These are phyloP conservation scores for Galendromus occidentalis DNA, from an alignment of 1,140 invertebrate species.

Conservation along the genomic window DNA sequence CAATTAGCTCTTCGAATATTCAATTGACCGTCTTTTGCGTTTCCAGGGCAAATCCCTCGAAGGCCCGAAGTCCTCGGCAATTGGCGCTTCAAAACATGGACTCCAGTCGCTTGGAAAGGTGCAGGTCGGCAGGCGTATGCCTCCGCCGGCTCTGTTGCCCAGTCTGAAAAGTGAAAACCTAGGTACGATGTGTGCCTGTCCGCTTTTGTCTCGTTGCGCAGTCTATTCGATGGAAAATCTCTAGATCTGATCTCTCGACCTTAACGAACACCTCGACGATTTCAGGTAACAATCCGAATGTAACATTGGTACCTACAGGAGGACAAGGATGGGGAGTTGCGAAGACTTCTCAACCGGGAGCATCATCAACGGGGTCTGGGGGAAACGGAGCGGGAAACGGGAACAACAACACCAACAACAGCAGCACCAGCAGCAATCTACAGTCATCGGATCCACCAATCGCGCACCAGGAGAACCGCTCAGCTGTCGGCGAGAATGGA, in stretches of 20 bases:
- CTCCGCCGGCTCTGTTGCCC: slow-evolving; percentile 81
- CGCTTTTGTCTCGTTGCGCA: no score
- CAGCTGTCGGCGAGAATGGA: not conserved
- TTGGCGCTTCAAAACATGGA: slow-evolving; percentile 74
- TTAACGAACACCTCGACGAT: no score
- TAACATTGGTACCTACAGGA: slow-evolving; percentile 47
- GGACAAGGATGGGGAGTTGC: slow-evolving; percentile 48
- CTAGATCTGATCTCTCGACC: no score
- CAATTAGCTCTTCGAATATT: not conserved
- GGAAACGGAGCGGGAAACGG: slow-evolving; percentile 24
- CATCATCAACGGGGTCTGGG: slow-evolving; percentile 25
- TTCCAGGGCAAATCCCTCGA: slow-evolving; percentile 49
- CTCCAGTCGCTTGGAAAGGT: slow-evolving; percentile 96
- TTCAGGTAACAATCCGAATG: slow-evolving; percentile 40
- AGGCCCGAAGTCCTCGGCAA: slow-evolving; percentile 31
- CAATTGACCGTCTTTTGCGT: not conserved
- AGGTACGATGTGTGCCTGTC: slow-evolving; percentile 24
- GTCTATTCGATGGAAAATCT: no score
- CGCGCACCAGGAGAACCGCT: not conserved
- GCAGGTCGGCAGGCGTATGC: slow-evolving; percentile 63
- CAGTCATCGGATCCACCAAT: not conserved
- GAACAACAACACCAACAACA: slow-evolving; percentile 27
- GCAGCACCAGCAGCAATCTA: slow-evolving; percentile 11
- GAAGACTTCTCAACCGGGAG: slow-evolving; percentile 24
- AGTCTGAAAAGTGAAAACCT: slow-evolving; percentile 72